Conservation (phyloP, 1,140 invertebrate genomes). For the Drosophila prosaltans region DNA sequence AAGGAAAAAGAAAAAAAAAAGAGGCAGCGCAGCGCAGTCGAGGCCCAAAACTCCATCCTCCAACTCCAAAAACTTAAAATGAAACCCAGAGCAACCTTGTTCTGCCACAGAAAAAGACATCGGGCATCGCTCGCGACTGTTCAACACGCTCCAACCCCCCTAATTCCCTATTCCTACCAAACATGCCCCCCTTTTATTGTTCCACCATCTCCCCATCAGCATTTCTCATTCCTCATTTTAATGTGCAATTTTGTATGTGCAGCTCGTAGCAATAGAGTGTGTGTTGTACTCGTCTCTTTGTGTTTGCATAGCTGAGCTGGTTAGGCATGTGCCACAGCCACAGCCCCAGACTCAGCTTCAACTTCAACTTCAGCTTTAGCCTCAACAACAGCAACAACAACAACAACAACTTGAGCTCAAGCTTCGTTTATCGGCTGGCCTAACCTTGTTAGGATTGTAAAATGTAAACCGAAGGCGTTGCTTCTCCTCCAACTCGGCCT, state of each 20-base stretch:
- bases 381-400: slow-evolving; percentile 2
- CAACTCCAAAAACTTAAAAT: background rate
- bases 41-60: slow-evolving; percentile 12
- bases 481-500: slow-evolving; percentile 33
- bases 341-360: slow-evolving; percentile 17
- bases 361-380: slow-evolving; percentile 10
- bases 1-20: background rate
- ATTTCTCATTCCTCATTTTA: slow-evolving; percentile 74
- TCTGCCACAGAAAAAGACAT: slow-evolving; percentile 73
- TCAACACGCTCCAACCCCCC: background rate
- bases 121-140: slow-evolving; percentile 44
- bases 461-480: slow-evolving; percentile 80
- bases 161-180: background rate
- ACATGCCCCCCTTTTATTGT: background rate
- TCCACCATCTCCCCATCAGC: slow-evolving; percentile 1
- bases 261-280: slow-evolving; percentile 42
- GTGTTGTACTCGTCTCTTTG: slow-evolving; percentile 43
- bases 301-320: slow-evolving; percentile 71
- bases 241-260: slow-evolving; percentile 71
- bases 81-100: slow-evolving; percentile 56
- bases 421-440: slow-evolving; percentile 68
- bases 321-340: slow-evolving; percentile 69
- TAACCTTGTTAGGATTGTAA: slow-evolving; percentile 81
- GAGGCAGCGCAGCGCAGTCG: slow-evolving; percentile 15
- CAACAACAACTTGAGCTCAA: slow-evolving; percentile 21